Percentiles rank a stretch among this genome's conserved stretches.
These are phyloP conservation scores for Tokudaia muenninki DNA, from an alignment of 2,797 vertebrate species.

Conservation along the genomic window DNA sequence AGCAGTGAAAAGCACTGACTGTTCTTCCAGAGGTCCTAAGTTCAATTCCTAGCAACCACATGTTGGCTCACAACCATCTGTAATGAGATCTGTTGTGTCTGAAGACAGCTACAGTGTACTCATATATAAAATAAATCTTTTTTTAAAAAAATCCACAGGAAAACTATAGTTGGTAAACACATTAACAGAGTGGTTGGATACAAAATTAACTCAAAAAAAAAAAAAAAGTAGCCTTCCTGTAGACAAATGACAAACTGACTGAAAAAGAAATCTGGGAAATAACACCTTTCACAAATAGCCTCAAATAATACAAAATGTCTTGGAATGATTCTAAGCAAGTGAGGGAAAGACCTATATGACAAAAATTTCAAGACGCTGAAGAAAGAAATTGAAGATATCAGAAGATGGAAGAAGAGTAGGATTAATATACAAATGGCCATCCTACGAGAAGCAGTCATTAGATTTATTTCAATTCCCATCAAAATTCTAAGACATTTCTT, in stretches of 20 bases:
- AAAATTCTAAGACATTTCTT: not conserved
- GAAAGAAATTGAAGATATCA: not conserved
- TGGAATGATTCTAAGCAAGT: not conserved
- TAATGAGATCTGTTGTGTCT: too few relatives aligned
- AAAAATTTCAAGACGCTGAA: not conserved
- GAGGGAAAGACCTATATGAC: not conserved
- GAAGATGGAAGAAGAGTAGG: not conserved
- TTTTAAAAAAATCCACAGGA: not conserved
- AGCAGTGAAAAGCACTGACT: too few relatives aligned
- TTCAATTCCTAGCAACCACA: too few relatives aligned
- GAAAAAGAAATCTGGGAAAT: not conserved
- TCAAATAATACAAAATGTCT: not conserved
- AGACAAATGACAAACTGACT: not conserved
- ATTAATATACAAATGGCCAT: not conserved
- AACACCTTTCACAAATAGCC: not conserved
- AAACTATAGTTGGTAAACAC: not conserved
- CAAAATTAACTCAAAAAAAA: not conserved
- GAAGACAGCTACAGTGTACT: too few relatives aligned
- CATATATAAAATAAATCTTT: too few relatives aligned
- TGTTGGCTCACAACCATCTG: too few relatives aligned
- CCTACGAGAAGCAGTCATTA: not conserved
- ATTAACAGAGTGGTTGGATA: not conserved
- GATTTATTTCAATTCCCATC: not conserved
- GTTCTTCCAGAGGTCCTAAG: too few relatives aligned
- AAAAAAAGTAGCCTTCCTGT: not conserved